These are phyloP conservation scores for Ptychochromis oligacanthus DNA, from an alignment of 2,113 vertebrate species.

Conservation along the genomic window DNA sequence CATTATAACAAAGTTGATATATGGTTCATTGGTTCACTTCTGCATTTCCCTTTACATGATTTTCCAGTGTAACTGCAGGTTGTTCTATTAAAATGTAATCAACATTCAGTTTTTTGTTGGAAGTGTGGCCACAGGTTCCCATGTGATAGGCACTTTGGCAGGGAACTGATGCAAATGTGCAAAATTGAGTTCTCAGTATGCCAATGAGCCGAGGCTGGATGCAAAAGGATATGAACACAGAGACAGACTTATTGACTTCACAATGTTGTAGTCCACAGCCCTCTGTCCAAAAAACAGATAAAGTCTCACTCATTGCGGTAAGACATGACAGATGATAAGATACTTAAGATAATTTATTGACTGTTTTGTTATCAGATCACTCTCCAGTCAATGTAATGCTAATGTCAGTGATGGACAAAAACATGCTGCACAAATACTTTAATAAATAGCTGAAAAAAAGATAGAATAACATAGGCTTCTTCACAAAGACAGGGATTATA, in stretches of 20 bases:
- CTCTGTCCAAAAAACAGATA: constrained; percentile 29
- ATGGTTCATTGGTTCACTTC: not conserved
- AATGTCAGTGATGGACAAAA: constrained; percentile 19
- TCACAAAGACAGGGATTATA: not conserved
- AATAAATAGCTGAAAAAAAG: constrained; percentile 5
- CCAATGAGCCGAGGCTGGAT: constrained; percentile 39
- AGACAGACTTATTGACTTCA: constrained; percentile 44
- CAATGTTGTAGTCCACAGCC: constrained; percentile 5
- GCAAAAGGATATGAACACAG: constrained; percentile 33
- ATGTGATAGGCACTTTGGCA: constrained; percentile 41
- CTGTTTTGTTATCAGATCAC: constrained; percentile 38
- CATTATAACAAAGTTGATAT: not conserved
- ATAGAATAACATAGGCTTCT: not conserved
- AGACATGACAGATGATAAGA: constrained; percentile 43
- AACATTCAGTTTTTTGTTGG: not conserved
- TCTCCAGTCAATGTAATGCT: constrained; percentile 15
- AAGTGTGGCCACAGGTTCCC: constrained; percentile 3
- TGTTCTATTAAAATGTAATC: constrained; percentile 40
- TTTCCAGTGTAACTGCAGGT: constrained; percentile 6
- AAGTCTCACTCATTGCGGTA: constrained; percentile 26
- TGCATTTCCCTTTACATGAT: not conserved
- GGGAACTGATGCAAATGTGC: constrained; percentile 40
- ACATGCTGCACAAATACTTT: constrained; percentile 21
- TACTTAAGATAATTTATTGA: constrained; percentile 44
- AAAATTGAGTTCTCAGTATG: constrained; percentile 27